Evolutionary conservation across 2,113 vertebrate species (phyloP).

Genomic region (Urocolius indicus): DNA sequence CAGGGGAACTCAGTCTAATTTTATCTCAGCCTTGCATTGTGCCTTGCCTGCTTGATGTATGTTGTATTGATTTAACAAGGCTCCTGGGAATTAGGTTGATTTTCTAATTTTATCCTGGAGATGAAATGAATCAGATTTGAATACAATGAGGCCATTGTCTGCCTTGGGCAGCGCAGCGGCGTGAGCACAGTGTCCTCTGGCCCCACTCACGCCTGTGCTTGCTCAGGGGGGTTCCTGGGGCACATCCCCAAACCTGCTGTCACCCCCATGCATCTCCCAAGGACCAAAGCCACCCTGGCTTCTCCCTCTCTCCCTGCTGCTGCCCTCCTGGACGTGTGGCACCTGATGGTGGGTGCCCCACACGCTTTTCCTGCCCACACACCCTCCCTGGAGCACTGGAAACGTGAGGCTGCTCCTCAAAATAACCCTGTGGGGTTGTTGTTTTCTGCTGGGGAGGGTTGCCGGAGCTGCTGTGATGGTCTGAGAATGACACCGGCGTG

Average conservation of each 20-base stretch:
- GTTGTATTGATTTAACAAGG: conserved; percentile 76
- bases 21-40: conserved; percentile 66
- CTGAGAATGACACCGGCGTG: fast-evolving
- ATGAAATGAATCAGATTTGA: conserved; percentile 60
- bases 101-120: conserved; percentile 74
- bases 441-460: fast-evolving
- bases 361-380: fast-evolving
- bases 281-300: neutral
- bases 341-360: fast-evolving
- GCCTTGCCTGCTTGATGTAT: conserved; percentile 62
- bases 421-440: neutral
- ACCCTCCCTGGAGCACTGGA: fast-evolving
- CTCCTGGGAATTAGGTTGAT: conserved; percentile 66
- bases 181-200: fast-evolving
- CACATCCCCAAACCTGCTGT: fast-evolving
- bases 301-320: fast-evolving
- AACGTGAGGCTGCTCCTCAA: neutral
- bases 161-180: neutral
- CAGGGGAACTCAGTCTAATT: conserved; percentile 65
- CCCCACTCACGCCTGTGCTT: fast-evolving
- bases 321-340: fast-evolving
- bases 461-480: neutral
- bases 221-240: fast-evolving
- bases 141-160: neutral
- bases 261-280: fast-evolving